Base-by-base conservation (phyloP, 2,888 invertebrate genomes). In the Ornithoptera alexandrae region DNA sequence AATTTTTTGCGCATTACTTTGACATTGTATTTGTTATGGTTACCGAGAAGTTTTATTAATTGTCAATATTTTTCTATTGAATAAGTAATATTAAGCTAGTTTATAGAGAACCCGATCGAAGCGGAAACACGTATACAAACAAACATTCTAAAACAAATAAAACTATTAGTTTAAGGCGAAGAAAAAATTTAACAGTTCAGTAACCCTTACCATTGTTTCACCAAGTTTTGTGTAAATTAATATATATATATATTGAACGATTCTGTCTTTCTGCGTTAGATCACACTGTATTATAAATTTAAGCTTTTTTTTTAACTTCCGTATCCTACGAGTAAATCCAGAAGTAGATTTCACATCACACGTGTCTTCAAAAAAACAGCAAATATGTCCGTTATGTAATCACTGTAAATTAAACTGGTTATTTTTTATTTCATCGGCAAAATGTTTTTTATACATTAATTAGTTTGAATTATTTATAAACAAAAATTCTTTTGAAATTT, bases 1-100 rank as follows among this genome's bases (percentile, higher is more conserved):
- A 86, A 84, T 76, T 69, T 74, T 77, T 77, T 74, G 63, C 8
- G 64, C 8, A 65, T 81, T 81, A 73, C 71, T 79, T 84, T 83
- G 82, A 81, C 80, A 78, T 77, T 75, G 74, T 79, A 76, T 79
- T 74, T 76, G 72, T 74, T 74, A 75, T 75, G 70, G 18, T 79
- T 79, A 81, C 79, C 80, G 80, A 78, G 74, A 77, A 76, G 76
- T 73, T 76, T 72, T 74, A 76, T 75, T 78, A 67, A 78, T 77
- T 77, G 78, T 77, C 79, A 78, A 79, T 77, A 78, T 78, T 79
- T 79, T 79, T 77, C 71, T 78, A 77, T 75, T 18, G 18, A 71
- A 53, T 77, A 76, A 73, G 74, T 76, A 75, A 72, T 74, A 70
- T 74, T 78, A 79, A 77, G 57, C 64, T 77, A 78, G 73, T 71